Evolutionary conservation across 2,888 invertebrate species (phyloP).

Genomic region (Drosophila macrospina): DNA sequence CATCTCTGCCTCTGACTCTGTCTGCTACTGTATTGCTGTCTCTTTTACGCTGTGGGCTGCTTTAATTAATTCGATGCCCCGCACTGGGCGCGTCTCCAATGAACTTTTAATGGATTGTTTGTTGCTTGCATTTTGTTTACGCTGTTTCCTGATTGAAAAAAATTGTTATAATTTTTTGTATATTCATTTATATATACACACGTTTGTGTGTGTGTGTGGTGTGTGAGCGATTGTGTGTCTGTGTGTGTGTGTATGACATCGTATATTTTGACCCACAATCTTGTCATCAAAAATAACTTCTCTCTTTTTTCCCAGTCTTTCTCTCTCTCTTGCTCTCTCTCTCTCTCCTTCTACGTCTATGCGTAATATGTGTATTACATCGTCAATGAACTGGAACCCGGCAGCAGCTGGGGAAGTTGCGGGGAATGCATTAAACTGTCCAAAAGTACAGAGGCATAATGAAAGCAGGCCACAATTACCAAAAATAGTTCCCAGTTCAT

Average conservation of each 20-base stretch:
- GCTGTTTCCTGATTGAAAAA: slow-evolving; percentile 63
- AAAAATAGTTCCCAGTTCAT: slow-evolving; percentile 51
- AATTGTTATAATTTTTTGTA: slow-evolving; percentile 37
- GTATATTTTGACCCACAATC: slow-evolving; percentile 69
- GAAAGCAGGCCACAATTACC: slow-evolving; percentile 61
- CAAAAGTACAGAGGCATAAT: slow-evolving; percentile 24
- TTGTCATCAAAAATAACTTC: slow-evolving; percentile 51
- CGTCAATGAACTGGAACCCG: slow-evolving; percentile 66
- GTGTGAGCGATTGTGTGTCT: slow-evolving; percentile 1
- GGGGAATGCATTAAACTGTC: slow-evolving; percentile 26
- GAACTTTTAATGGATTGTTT: slow-evolving; percentile 70
- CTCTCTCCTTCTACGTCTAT: background rate
- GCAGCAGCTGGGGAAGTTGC: slow-evolving; percentile 22
- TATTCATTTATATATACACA: slow-evolving; percentile 10
- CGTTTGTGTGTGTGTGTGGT: slow-evolving; percentile 19
- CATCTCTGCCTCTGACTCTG: background rate
- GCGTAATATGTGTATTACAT: slow-evolving; percentile 53
- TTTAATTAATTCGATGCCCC: slow-evolving; percentile 74
- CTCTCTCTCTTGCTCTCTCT: slow-evolving; percentile 6
- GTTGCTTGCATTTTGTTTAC: slow-evolving; percentile 68
- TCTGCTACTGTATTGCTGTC: background rate
- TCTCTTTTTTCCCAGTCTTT: background rate
- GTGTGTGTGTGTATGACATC: slow-evolving; percentile 26
- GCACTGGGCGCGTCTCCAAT: slow-evolving; percentile 71
- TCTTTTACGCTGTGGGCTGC: slow-evolving; percentile 29